A percentile compares a stretch with the other conserved stretches of the same genome.
Conservation (phyloP, 2,113 vertebrate species). For the Dromas ardeola region DNA sequence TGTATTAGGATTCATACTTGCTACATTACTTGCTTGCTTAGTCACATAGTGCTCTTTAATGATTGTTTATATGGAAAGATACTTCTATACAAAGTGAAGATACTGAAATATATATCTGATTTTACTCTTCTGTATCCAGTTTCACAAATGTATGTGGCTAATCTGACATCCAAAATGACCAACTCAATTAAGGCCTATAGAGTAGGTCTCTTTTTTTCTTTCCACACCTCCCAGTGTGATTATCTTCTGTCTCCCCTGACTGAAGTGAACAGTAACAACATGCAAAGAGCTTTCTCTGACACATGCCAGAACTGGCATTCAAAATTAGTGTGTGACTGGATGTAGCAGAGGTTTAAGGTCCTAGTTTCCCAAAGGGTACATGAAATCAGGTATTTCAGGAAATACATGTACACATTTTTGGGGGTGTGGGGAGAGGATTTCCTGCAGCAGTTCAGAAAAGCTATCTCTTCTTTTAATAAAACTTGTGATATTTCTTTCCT, state of each 20-base stretch:
- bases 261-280: neutral
- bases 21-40: neutral
- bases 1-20: neutral
- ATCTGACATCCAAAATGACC: neutral
- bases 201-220: neutral
- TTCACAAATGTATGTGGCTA: neutral
- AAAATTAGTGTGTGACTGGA: neutral
- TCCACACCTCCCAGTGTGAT: neutral
- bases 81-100: neutral
- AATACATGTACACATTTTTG: neutral
- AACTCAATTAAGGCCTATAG: neutral
- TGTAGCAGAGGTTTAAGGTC: neutral
- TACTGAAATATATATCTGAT: neutral
- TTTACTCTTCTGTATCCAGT: neutral
- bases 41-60: neutral
- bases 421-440: neutral
- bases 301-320: neutral
- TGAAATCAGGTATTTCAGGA: neutral
- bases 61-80: neutral
- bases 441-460: neutral
- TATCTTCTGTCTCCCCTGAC: neutral
- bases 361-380: neutral
- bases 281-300: neutral
- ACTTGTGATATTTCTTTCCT: neutral
- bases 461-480: neutral